These are phyloP conservation scores for Asteroscopus sphinx DNA, from an alignment of 2,888 invertebrate species.

Conservation along the genomic window DNA sequence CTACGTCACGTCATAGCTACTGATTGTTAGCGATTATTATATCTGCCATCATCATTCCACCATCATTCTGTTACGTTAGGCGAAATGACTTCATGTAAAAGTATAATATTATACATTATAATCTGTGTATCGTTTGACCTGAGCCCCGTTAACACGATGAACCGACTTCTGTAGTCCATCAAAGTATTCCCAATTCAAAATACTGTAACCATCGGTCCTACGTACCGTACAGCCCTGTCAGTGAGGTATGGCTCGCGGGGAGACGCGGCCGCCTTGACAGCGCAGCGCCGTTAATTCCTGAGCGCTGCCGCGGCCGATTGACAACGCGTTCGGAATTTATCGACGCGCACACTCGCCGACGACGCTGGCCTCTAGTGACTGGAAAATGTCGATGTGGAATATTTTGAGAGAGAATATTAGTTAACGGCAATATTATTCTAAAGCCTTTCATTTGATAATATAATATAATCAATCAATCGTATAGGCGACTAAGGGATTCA, in stretches of 20 bases:
- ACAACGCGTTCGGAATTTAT: conserved; percentile 89
- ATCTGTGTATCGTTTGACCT: too few species aligned
- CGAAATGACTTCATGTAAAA: too few species aligned
- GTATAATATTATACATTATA: too few species aligned
- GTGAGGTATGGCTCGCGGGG: conserved; percentile 58
- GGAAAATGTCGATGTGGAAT: conserved; percentile 50
- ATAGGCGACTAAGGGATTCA: too few species aligned
- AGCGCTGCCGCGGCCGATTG: conserved; percentile 86
- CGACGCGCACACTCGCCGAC: conserved; percentile 85
- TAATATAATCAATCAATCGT: too few species aligned
- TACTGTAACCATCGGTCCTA: neutral
- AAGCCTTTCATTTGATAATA: too few species aligned
- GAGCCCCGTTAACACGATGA: too few species aligned
- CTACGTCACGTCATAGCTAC: too few species aligned
- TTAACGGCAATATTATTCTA: neutral
- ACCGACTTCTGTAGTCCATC: too few species aligned
- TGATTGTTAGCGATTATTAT: too few species aligned
- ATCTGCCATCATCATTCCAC: too few species aligned
- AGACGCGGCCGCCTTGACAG: conserved; percentile 83
- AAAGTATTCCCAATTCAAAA: conserved; percentile 20
- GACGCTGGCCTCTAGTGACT: conserved; percentile 52
- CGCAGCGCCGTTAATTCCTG: conserved; percentile 87
- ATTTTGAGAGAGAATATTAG: neutral
- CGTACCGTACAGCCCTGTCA: conserved; percentile 46
- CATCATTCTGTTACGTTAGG: too few species aligned